Evolutionary conservation across 92 coral and sea anemone species (phyloP), one percentile per base, ranked within the genome.

Genomic region (Palythoa caribaeorum): DNA sequence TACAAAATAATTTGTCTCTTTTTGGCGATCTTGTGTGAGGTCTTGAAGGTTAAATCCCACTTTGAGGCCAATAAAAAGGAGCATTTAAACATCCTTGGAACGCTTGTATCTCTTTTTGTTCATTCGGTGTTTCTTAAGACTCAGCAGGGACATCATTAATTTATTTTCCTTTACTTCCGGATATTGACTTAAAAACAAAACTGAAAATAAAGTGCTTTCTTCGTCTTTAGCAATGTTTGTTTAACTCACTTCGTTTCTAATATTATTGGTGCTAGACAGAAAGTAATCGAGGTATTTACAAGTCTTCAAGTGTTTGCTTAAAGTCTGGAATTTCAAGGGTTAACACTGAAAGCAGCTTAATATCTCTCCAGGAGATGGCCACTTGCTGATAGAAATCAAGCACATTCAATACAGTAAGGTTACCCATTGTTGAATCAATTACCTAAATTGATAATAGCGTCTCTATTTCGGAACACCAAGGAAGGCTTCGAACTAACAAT

Each of bases 71-170:
- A 81, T 68, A 65, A 28, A 36, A 69, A 47, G 6, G 60, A 39
- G 37, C n/a, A 9, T 81, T 66, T 47, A 81, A 10, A 44, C 85
- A 63, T 80, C 57, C 74, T 53, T 6, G 73, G 85, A 80, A 80
- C 86, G 63, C 39, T 81, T 47, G 60, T 20, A 6, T 16, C 73
- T 13, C 48, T 51, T 65, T 4, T 44, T 44, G 50, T 2, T 44
- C 50, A 4, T 40, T 36, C 14, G 70, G 86, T 35, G 28, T 20
- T 65, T 36, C 57, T 51, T 9, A 66, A 39, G 19, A 39, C 86
- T 60, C 86, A 66, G 86, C 75, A 21, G 86, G 86, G 76, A 81
- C 63, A 81, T 81, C 86, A 47, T 81, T 66, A 47, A 65, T 39
- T 10, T 65, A 35, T 81, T 81, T 28, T 28, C 57, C 51, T 20